Conservation (phyloP, 2,888 invertebrate genomes). For the Epinotia brunnichana region DNA sequence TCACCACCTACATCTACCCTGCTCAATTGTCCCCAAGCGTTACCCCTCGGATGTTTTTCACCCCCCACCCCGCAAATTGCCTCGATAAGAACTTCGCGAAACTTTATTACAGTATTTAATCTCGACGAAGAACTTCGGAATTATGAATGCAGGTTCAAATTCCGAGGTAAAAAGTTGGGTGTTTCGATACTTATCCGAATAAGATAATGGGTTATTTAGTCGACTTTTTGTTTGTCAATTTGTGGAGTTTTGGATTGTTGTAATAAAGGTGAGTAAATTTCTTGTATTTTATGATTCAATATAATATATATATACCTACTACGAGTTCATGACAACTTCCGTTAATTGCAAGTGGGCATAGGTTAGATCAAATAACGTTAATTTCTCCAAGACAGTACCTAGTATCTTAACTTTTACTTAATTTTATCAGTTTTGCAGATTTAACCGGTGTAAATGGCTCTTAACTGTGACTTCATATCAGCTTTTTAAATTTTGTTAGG, state of each 20-base stretch:
- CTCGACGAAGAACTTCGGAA: conserved; percentile 48
- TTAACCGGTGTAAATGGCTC: too few relatives aligned
- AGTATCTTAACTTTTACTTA: too few relatives aligned
- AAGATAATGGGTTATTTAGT: conserved; percentile 39
- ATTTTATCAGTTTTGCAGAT: too few relatives aligned
- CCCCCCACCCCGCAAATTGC: conserved; percentile 59
- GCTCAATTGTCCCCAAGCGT: conserved; percentile 31
- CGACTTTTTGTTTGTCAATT: conserved; percentile 11
- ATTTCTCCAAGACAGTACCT: too few relatives aligned
- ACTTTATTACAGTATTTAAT: conserved; percentile 62
- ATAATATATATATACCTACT: too few relatives aligned
- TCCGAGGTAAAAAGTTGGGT: conserved; percentile 24
- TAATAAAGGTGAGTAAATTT: background rate
- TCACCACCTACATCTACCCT: conserved; percentile 6
- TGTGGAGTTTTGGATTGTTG: background rate
- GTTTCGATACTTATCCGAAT: conserved; percentile 29
- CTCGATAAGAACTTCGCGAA: conserved; percentile 62
- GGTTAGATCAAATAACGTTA: too few relatives aligned
- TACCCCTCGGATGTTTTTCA: conserved; percentile 57
- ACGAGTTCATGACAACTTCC: too few relatives aligned
- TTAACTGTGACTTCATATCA: too few relatives aligned
- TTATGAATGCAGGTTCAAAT: conserved; percentile 46
- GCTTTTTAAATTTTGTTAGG: too few relatives aligned
- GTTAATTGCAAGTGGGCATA: too few relatives aligned
- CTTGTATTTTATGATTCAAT: too few relatives aligned